Conservation (phyloP, 37 sponge, comb jelly and placozoan species). For the Ianthella basta region DNA sequence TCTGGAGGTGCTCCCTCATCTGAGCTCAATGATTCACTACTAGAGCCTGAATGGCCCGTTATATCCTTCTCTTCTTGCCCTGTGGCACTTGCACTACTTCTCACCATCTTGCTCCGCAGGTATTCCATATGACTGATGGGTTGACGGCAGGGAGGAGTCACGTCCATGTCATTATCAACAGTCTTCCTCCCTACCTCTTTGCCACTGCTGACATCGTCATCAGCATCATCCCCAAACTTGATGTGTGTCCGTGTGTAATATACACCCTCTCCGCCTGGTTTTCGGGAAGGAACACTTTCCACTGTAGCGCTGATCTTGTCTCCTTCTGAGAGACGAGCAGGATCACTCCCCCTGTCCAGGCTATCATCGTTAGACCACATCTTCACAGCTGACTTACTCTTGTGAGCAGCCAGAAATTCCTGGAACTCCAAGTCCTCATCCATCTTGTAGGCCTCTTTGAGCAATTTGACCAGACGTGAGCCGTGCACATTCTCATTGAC, state of each 20-base stretch:
- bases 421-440: slow-evolving; percentile 81
- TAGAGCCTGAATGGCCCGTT: neutral
- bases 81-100: neutral
- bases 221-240: too few relatives aligned
- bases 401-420: slow-evolving; percentile 82
- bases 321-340: neutral
- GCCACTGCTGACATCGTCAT: too few relatives aligned
- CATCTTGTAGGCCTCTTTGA: slow-evolving; percentile 46
- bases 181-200: too few relatives aligned
- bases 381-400: slow-evolving; percentile 48
- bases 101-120: slow-evolving; percentile 62
- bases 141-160: neutral
- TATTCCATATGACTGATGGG: slow-evolving; percentile 55
- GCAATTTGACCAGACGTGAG: slow-evolving; percentile 11
- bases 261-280: too few relatives aligned
- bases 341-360: neutral
- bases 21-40: neutral
- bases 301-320: neutral
- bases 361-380: slow-evolving; percentile 74
- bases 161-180: too few relatives aligned
- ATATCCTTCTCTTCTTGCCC: slow-evolving; percentile 19
- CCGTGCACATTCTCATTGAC: too few relatives aligned
- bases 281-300: neutral
- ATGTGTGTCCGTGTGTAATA: too few relatives aligned
- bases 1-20: neutral